These are phyloP conservation scores for Okamejei kenojei DNA, from an alignment of 2,797 vertebrate genomes.

Conservation along the genomic window DNA sequence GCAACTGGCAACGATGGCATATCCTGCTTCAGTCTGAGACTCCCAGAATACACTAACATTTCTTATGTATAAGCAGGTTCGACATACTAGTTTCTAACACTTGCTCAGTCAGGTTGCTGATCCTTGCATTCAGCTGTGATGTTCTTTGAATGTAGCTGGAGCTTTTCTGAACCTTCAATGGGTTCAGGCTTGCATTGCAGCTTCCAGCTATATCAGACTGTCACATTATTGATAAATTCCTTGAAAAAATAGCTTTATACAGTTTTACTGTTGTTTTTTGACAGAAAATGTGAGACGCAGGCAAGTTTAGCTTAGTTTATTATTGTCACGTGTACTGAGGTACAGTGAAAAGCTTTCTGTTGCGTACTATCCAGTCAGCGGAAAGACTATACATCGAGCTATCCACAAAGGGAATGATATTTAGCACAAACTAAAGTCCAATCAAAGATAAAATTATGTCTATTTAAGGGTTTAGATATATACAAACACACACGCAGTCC, in stretches of 20 bases:
- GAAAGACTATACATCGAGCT: no score
- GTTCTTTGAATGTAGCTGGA: background rate
- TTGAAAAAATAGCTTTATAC: background rate
- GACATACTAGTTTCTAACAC: background rate
- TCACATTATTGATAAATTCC: background rate
- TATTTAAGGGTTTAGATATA: no score
- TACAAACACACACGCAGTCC: no score
- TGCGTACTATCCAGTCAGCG: no score
- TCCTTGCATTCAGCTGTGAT: background rate
- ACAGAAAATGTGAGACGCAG: background rate
- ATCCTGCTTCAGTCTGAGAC: background rate
- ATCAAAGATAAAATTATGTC: no score
- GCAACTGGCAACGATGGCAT: background rate
- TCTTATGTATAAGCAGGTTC: conserved; percentile 35
- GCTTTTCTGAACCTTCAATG: background rate
- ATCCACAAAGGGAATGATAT: no score
- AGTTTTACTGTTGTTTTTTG: background rate
- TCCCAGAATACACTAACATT: background rate
- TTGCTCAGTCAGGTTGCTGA: background rate
- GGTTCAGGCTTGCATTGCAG: background rate
- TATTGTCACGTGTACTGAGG: no score
- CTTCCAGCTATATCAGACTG: background rate
- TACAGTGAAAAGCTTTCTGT: no score
- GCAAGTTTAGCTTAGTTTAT: no score
- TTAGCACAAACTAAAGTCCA: no score